phyloP scores from a whole-genome alignment of 2,888 invertebrate genomes.

The Drosophila nr. perissopoda region DNA sequence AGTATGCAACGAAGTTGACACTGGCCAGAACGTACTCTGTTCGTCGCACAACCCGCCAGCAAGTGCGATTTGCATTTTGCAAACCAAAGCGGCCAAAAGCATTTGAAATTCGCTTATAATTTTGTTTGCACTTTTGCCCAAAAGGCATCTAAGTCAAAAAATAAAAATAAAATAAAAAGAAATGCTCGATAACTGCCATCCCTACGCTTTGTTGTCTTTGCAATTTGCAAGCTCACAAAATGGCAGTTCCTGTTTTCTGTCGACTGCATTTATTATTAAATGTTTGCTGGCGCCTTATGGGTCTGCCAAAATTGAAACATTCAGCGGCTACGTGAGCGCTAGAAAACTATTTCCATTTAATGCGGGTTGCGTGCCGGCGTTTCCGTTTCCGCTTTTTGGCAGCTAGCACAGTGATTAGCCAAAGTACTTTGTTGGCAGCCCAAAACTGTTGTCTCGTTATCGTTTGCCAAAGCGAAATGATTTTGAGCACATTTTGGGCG shows the following conservation, averaged over 20 bases:
- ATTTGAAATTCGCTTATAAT: slow-evolving; percentile 75
- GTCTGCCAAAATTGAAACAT: slow-evolving; percentile 79
- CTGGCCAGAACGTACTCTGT: slow-evolving; percentile 14
- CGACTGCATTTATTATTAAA: slow-evolving; percentile 69
- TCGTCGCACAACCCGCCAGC: slow-evolving; percentile 8
- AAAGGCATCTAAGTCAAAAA: slow-evolving; percentile 38
- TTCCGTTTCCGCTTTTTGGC: slow-evolving; percentile 52
- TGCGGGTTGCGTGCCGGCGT: slow-evolving; percentile 50
- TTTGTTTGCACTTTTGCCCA: slow-evolving; percentile 68
- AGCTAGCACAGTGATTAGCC: slow-evolving; percentile 70
- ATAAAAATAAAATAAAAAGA: slow-evolving; percentile 34
- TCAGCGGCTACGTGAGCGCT: slow-evolving; percentile 64
- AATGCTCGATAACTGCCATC: slow-evolving; percentile 26
- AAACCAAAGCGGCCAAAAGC: slow-evolving; percentile 56
- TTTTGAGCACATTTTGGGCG: background rate
- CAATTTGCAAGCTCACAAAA: slow-evolving; percentile 35
- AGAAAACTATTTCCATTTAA: slow-evolving; percentile 39
- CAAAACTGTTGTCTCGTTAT: slow-evolving; percentile 23
- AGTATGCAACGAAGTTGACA: slow-evolving; percentile 72
- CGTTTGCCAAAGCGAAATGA: slow-evolving; percentile 4
- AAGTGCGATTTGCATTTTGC: slow-evolving; percentile 80
- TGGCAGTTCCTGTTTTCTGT: slow-evolving; percentile 29
- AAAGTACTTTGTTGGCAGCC: slow-evolving; percentile 58
- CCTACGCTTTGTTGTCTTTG: slow-evolving; percentile 42
- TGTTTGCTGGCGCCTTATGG: slow-evolving; percentile 62